A percentile compares a stretch with the other conserved stretches of the same genome.
phyloP scores from a whole-genome alignment of 2,113 vertebrate species.

The Alethe castanea region DNA sequence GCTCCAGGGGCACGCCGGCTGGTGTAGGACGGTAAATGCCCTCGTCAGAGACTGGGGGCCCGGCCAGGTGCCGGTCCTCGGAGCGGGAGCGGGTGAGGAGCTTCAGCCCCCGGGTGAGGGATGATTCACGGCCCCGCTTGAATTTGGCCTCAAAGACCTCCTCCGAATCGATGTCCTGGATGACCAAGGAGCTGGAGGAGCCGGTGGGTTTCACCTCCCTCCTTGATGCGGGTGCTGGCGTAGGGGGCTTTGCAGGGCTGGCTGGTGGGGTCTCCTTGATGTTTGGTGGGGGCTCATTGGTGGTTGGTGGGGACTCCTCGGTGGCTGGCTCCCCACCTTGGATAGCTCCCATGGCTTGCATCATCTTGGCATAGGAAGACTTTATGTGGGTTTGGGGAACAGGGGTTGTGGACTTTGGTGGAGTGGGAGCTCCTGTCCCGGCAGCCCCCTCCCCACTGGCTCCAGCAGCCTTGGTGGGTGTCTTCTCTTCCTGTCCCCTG shows the following conservation, averaged over 20 bases:
- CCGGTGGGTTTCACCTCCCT: neutral
- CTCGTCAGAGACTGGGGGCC: slow-evolving; percentile 71
- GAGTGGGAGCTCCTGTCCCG: neutral
- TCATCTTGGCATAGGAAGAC: slow-evolving; percentile 88
- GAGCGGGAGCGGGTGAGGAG: slow-evolving; percentile 86
- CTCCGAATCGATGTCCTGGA: slow-evolving; percentile 89
- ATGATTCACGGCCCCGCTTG: slow-evolving; percentile 87
- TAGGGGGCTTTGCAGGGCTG: neutral
- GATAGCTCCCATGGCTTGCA: slow-evolving; percentile 79
- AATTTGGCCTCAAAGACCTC: slow-evolving; percentile 96
- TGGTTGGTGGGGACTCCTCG: neutral
- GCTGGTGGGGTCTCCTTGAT: neutral
- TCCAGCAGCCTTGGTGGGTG: neutral
- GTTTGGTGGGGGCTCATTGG: neutral
- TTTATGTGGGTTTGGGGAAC: neutral
- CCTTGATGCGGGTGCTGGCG: neutral
- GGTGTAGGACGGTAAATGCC: slow-evolving; percentile 90
- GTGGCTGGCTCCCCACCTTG: neutral
- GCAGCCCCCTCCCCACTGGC: neutral
- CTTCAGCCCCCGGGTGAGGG: slow-evolving; percentile 85
- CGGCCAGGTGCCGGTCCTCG: slow-evolving; percentile 79
- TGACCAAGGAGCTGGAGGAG: slow-evolving; percentile 51
- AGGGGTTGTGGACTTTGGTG: neutral
- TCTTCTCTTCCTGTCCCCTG: neutral
- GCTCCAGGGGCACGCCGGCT: slow-evolving; percentile 85